Evolutionary conservation across 2,113 vertebrate genomes (phyloP).

Genomic region (Sorex fumeus): DNA sequence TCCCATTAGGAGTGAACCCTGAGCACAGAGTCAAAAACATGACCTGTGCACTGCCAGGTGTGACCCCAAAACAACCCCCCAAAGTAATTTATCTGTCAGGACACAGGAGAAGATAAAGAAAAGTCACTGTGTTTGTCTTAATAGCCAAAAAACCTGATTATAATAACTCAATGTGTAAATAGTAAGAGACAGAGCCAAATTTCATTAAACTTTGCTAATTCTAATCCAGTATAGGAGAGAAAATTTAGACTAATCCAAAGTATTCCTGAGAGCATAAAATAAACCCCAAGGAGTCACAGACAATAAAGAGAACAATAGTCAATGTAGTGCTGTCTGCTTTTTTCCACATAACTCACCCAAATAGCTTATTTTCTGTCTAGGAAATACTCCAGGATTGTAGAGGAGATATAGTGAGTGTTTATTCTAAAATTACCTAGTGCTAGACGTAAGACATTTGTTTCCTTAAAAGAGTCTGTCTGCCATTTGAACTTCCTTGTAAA

Average conservation of each 20-base stretch:
- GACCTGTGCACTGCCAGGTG: no score
- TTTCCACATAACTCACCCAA: constrained; percentile 58
- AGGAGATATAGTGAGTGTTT: constrained; percentile 73
- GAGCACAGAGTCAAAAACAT: no score
- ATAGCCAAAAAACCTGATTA: constrained; percentile 68
- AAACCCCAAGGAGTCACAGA: constrained; percentile 58
- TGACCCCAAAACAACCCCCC: no score
- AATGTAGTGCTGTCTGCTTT: neutral
- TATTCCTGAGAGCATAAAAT: constrained; percentile 71
- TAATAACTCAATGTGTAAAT: constrained; percentile 71
- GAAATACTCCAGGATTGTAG: constrained; percentile 38
- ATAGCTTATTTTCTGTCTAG: constrained; percentile 63
- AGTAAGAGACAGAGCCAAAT: constrained; percentile 49
- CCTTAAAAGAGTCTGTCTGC: constrained; percentile 68
- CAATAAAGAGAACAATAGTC: constrained; percentile 50
- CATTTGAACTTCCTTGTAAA: constrained; percentile 81
- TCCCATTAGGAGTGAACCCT: no score
- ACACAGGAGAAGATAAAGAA: constrained; percentile 65
- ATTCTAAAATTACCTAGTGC: constrained; percentile 64
- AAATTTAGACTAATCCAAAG: constrained; percentile 66
- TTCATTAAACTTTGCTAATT: no score
- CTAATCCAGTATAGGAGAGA: constrained; percentile 59
- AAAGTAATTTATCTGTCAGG: constrained; percentile 11
- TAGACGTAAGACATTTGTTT: constrained; percentile 75
- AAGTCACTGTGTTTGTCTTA: constrained; percentile 72